A percentile compares a stretch with the other conserved stretches of the same genome.
These are phyloP conservation scores for Zygaena filipendulae DNA, from an alignment of 2,888 invertebrate species.

Conservation along the genomic window DNA sequence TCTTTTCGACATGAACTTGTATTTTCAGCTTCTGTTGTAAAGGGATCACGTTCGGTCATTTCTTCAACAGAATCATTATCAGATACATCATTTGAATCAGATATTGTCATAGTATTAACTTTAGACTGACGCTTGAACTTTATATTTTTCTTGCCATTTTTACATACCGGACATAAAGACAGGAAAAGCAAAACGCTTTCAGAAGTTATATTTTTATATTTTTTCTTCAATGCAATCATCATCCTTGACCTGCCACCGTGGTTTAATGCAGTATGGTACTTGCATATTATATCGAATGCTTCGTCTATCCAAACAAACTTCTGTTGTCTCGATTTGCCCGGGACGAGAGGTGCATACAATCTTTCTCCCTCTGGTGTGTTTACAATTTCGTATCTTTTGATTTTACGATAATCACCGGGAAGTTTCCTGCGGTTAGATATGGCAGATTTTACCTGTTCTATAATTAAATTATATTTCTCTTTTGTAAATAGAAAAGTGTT, in stretches of 20 bases:
- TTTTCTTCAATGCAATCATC: constrained; percentile 29
- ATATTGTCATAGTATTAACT: background rate
- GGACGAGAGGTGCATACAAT: constrained; percentile 20
- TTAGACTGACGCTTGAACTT: background rate
- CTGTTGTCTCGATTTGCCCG: constrained; percentile 19
- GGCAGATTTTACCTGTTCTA: constrained; percentile 29
- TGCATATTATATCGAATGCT: constrained; percentile 34
- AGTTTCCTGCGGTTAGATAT: constrained; percentile 22
- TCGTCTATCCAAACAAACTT: constrained; percentile 31
- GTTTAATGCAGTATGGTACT: constrained; percentile 29
- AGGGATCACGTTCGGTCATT: background rate
- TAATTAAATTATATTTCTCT: constrained; percentile 24
- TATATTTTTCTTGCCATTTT: constrained; percentile 13
- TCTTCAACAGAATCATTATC: background rate
- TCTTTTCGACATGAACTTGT: constrained; percentile 6
- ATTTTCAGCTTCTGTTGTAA: background rate
- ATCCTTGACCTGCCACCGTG: constrained; percentile 34
- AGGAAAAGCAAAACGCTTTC: constrained; percentile 31
- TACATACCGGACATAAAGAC: constrained; percentile 29
- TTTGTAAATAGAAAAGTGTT: constrained; percentile 29
- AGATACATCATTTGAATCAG: background rate
- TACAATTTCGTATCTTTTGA: constrained; percentile 29
- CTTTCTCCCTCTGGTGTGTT: constrained; percentile 27
- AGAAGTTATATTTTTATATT: constrained; percentile 34
- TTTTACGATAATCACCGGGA: constrained; percentile 28